phyloP scores from a whole-genome alignment of 1,140 invertebrate genomes.

The Heliconius nattereri region DNA sequence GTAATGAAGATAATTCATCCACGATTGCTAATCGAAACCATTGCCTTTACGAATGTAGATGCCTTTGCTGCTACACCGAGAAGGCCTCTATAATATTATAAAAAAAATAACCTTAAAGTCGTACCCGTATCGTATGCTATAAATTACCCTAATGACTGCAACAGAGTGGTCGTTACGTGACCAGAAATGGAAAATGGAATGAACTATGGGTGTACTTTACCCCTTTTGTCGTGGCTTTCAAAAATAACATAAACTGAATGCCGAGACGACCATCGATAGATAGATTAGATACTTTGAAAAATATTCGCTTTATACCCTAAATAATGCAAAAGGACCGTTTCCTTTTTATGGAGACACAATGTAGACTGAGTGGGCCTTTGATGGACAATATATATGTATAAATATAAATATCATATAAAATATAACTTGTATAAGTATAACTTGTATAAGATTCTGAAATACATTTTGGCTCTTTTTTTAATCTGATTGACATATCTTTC shows the following conservation, averaged over 20 bases:
- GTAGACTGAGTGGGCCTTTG: not conserved
- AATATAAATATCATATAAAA: no score
- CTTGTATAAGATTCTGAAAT: no score
- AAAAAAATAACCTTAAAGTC: not conserved
- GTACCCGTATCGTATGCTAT: conserved; percentile 8
- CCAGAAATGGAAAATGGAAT: conserved; percentile 25
- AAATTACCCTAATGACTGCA: conserved; percentile 24
- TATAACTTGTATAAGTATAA: no score
- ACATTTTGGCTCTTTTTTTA: no score
- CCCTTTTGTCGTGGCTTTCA: conserved; percentile 26
- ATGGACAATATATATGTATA: no score
- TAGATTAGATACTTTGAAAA: conserved; percentile 13
- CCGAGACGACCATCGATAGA: not conserved
- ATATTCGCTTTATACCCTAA: not conserved
- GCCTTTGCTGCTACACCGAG: no score
- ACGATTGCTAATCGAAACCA: no score
- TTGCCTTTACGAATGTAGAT: no score
- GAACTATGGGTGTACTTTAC: conserved; percentile 27
- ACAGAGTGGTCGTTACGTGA: conserved; percentile 30
- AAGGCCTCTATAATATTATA: not conserved
- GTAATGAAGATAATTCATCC: no score
- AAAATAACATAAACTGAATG: conserved; percentile 21
- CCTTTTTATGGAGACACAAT: not conserved
- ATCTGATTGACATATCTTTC: no score
- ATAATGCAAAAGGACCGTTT: not conserved